Evolutionary conservation across 2,888 invertebrate genomes (phyloP), one percentile per base, ranked within the genome.

Genomic region (Drosophila hamatofila): DNA sequence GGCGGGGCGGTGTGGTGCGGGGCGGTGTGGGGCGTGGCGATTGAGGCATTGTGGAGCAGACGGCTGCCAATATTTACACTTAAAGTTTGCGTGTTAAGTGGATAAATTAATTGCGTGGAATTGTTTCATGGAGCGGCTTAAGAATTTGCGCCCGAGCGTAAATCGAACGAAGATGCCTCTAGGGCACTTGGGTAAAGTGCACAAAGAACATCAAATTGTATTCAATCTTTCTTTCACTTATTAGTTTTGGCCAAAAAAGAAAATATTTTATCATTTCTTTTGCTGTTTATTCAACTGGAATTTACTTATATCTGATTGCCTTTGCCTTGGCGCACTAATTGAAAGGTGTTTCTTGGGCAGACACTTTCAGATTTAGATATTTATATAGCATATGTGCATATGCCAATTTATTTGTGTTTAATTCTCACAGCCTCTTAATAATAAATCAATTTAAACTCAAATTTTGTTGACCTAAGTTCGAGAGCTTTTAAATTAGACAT

Each of bases 71-170:
- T 86, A 83, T 85, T 85, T 89, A 80, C 89, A 71, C 81, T 74
- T 72, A 75, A 89, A 88, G 85, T 85, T 85, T 86, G 84, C 84
- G 85, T 88, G 89, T 86, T 86, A 87, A 85, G 85, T 89, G 85
- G 87, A 72, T 73, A 81, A 85, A 89, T 85, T 89, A 85, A 89
- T 85, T 88, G 85, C 63, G 76, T 48, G 89, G 74, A 89, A 85
- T 83, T 78, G 81, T 81, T 89, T 80, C 81, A 81, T 59, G 72
- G 68, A 46, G 63, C n/a, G n/a, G 55, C 72, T 88, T 65, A 62
- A 83, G 79, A 70, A 72, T 76, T 56, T 7, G 52, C 12, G 66
- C 61, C 49, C 16, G 35, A 35, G 16, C 6, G 35, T 6, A 35
- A 35, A 30, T 23, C 23, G 23, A 35, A 42, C 44, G 3, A 2